Evolutionary conservation across 2,797 vertebrate genomes (phyloP).

Genomic region (Eurystomus glaucurus): DNA sequence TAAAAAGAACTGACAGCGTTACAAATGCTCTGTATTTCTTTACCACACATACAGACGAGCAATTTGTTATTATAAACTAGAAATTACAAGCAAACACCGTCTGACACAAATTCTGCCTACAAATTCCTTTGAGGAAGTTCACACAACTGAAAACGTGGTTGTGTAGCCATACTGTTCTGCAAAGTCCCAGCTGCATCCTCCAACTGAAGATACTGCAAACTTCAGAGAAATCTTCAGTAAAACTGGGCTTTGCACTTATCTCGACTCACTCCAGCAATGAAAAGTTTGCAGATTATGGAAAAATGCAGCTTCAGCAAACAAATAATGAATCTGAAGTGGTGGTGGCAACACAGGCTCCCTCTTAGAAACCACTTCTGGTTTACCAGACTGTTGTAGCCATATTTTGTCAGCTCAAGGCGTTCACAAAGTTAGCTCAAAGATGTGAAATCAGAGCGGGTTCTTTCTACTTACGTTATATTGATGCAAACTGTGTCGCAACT

Average conservation of each 20-base stretch:
- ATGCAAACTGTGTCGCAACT: constrained; percentile 89
- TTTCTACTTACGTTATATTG: constrained; percentile 92
- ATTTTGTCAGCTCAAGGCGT: background rate
- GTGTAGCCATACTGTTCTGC: background rate
- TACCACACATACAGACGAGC: background rate
- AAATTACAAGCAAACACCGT: background rate
- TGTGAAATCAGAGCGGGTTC: background rate
- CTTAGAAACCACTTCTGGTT: background rate
- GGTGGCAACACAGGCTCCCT: background rate
- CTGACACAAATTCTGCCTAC: background rate
- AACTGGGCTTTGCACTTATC: background rate
- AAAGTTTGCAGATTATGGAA: background rate
- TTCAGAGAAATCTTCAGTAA: background rate
- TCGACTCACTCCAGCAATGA: background rate
- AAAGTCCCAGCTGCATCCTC: background rate
- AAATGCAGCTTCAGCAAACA: background rate
- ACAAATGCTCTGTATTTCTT: background rate
- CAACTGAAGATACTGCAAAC: background rate
- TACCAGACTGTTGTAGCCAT: fast-evolving
- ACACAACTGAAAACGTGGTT: background rate
- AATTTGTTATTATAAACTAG: background rate
- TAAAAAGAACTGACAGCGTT: background rate
- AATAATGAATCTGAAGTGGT: background rate
- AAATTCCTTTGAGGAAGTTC: background rate
- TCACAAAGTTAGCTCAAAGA: background rate